Conservation (phyloP, 2,888 invertebrate genomes). For the Acronicta psi region DNA sequence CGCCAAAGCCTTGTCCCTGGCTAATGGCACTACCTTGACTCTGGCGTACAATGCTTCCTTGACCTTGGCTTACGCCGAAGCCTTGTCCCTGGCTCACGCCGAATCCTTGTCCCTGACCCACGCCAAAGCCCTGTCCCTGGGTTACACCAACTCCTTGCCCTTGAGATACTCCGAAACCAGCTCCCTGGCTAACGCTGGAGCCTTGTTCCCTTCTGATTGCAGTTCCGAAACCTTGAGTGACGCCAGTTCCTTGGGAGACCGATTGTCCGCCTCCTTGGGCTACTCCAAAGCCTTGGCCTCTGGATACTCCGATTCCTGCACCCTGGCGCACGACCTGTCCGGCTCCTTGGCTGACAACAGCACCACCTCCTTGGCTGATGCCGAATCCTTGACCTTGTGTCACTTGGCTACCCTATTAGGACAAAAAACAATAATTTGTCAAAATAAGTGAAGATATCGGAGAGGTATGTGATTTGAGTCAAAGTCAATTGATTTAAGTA, state of each 20-base stretch:
- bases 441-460: neutral
- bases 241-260: constrained; percentile 41
- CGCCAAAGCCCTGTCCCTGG: constrained; percentile 34
- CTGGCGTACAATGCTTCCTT: neutral
- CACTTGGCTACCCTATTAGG: constrained; percentile 49
- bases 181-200: constrained; percentile 35
- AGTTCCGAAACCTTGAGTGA: constrained; percentile 26
- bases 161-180: constrained; percentile 7
- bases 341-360: constrained; percentile 32
- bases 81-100: constrained; percentile 36
- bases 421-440: constrained; percentile 2
- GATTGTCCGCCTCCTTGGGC: too few species aligned
- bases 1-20: too few species aligned
- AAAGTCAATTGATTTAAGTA: too few species aligned
- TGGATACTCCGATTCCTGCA: too few species aligned
- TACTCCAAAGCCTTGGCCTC: constrained; percentile 34
- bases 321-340: too few species aligned
- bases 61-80: neutral
- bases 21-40: constrained; percentile 13
- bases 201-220: constrained; percentile 34
- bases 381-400: constrained; percentile 34
- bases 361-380: constrained; percentile 29
- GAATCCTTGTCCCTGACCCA: constrained; percentile 30
- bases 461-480: too few species aligned
- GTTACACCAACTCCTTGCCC: constrained; percentile 34